Evolutionary conservation across 2,888 invertebrate genomes (phyloP).

Genomic region (Drosophila setosimentum): DNA sequence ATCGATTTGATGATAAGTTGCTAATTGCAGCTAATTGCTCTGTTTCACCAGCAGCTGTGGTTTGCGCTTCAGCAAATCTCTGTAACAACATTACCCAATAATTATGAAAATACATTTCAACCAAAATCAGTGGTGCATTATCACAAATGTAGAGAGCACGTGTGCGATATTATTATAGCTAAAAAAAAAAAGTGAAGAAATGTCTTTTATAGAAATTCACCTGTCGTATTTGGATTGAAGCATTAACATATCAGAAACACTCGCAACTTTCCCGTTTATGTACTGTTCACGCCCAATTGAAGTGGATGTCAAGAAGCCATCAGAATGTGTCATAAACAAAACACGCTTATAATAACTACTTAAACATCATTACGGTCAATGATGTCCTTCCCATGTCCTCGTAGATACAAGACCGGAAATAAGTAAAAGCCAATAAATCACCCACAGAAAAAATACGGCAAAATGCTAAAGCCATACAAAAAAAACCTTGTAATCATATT

Average conservation of each 20-base stretch:
- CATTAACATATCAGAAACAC: constrained; percentile 9
- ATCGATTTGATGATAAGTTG: constrained; percentile 30
- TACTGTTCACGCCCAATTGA: constrained; percentile 17
- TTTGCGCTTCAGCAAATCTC: constrained; percentile 29
- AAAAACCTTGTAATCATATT: neutral
- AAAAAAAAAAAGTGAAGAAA: neutral
- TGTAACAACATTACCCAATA: neutral
- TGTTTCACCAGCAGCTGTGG: constrained; percentile 61
- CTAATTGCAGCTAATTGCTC: constrained; percentile 45
- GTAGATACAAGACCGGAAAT: constrained; percentile 76
- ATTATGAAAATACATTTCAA: neutral
- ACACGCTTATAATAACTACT: constrained; percentile 66
- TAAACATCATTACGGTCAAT: constrained; percentile 42
- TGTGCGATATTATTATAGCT: neutral
- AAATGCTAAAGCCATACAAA: constrained; percentile 28
- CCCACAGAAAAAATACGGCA: constrained; percentile 57
- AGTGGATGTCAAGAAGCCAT: constrained; percentile 40
- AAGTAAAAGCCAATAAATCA: constrained; percentile 83
- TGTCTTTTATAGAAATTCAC: neutral
- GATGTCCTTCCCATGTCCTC: constrained; percentile 6
- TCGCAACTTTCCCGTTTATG: neutral
- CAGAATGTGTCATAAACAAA: constrained; percentile 39
- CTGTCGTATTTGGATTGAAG: neutral
- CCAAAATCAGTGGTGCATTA: neutral
- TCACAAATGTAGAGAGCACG: too few species aligned